Base-by-base conservation (phyloP, 2,888 invertebrate genomes). In the Empis livida region DNA sequence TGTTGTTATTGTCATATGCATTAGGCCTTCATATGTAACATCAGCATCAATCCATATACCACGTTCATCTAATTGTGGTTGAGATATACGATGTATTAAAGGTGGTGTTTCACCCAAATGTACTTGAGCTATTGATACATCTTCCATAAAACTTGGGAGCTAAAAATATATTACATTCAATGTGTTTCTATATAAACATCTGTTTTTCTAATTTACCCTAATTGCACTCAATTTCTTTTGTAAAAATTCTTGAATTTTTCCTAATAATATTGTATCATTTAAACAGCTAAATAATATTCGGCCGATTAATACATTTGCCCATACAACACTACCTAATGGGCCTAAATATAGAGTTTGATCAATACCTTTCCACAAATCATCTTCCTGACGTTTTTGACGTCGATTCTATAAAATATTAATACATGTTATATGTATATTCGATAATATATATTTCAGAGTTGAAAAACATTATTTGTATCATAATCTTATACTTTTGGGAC, bases 11-110 rank as follows among this genome's bases (percentile, higher is more conserved):
- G 83, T 85, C 71, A 91, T 79, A 20, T 80, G 76, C 44, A 85
- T 73, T 43, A 75, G 71, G 13, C 89, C 88, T 53, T 79, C 78
- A 59, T 89, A 89, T 10, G 77, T 76, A 13, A 90, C 64, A 57
- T 89, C 84, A 39, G 90, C 69, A 63, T 92, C 88, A 2, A 89
- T 70, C 90, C 91, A 93, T 14, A 88, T 68, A 3, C 92, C 92
- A 58, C 82, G 77, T 50, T 84, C 80, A 61, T 91, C 84, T 37
- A 86, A 60, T 41, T 75, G 68, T 0, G 90, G 89, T 51, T 75
- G 73, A 8, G 76, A 74, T 15, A 77, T 72, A 47, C 75, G 74
- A 52, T 77, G 75, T 49, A 84, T 74, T 14, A 77, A 61, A 4
- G 84, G 79, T 9, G 82, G 73, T 1, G 75, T 74, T 46, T 71